These are phyloP conservation scores for Drosophila kanapiae DNA, from an alignment of 1,140 invertebrate species.

Conservation along the genomic window DNA sequence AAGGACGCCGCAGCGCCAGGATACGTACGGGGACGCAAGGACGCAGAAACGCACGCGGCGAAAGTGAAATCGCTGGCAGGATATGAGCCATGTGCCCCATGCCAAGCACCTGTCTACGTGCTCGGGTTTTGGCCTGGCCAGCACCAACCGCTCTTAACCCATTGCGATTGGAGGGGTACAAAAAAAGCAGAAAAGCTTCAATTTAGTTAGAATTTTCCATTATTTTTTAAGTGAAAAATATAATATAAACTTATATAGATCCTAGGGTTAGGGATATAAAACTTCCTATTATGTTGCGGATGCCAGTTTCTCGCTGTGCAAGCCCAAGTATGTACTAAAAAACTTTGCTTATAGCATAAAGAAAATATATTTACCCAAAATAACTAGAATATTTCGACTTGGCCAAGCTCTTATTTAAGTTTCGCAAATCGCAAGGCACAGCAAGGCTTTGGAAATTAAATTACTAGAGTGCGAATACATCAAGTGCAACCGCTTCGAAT, in stretches of 20 bases:
- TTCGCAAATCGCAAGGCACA: slow-evolving; percentile 14
- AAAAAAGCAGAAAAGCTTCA: not conserved
- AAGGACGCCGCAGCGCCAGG: slow-evolving; percentile 37
- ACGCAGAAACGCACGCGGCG: slow-evolving; percentile 42
- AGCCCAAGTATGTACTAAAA: slow-evolving; percentile 1
- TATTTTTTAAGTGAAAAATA: not conserved
- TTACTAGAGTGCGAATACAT: slow-evolving; percentile 19
- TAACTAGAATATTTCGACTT: slow-evolving; percentile 24
- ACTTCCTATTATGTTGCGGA: too few species aligned
- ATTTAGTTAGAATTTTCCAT: not conserved
- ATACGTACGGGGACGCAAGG: slow-evolving; percentile 4
- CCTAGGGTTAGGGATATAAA: too few species aligned
- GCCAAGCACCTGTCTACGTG: slow-evolving; percentile 48
- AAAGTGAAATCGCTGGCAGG: slow-evolving; percentile 71
- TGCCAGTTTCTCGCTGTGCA: not conserved
- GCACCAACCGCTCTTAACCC: slow-evolving; percentile 28
- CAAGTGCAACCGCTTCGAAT: slow-evolving; percentile 38
- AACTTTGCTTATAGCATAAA: slow-evolving; percentile 8
- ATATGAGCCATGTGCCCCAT: slow-evolving; percentile 58
- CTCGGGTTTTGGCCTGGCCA: slow-evolving; percentile 30
- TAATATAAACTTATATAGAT: not conserved
- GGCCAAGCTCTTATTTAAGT: slow-evolving; percentile 17
- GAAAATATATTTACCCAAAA: slow-evolving; percentile 25
- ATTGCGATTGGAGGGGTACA: slow-evolving; percentile 3
- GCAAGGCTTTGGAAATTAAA: slow-evolving; percentile 20